These are phyloP conservation scores for Machaerirhynchus nigripectus DNA, from an alignment of 2,113 vertebrate species.

Conservation along the genomic window DNA sequence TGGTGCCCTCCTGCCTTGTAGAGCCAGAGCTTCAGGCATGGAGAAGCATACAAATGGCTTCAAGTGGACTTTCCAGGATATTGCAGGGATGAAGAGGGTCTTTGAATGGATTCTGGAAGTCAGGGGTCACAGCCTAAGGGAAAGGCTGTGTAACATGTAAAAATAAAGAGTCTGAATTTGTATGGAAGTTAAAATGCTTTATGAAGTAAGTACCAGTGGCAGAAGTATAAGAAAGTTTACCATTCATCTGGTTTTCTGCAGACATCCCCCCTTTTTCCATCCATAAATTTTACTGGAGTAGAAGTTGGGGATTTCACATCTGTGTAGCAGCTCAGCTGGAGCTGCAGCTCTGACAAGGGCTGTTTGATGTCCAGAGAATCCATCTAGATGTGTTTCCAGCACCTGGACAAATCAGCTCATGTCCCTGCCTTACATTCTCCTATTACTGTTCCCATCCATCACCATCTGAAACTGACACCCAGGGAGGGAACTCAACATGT, in stretches of 20 bases:
- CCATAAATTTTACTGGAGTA: slow-evolving; percentile 18
- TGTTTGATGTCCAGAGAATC: not conserved
- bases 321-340: slow-evolving; percentile 20
- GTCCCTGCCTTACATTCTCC: not conserved
- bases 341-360: not conserved
- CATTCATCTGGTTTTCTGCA: slow-evolving; percentile 9
- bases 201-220: not conserved
- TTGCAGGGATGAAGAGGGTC: not conserved
- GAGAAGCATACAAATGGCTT: not conserved
- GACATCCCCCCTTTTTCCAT: not conserved
- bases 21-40: not conserved
- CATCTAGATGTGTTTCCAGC: not conserved
- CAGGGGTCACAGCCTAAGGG: not conserved
- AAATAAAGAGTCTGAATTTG: not conserved
- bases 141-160: not conserved
- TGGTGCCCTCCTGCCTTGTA: not conserved
- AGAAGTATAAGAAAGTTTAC: not conserved
- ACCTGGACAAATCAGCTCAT: slow-evolving; percentile 3
- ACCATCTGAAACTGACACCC: not conserved
- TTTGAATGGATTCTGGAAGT: not conserved
- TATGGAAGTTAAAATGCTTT: not conserved
- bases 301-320: slow-evolving; percentile 9
- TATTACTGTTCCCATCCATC: not conserved
- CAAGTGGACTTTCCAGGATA: not conserved
- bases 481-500: not conserved